Conservation (phyloP, 53 echinoderm and acorn worm species). For the Astropecten irregularis region DNA sequence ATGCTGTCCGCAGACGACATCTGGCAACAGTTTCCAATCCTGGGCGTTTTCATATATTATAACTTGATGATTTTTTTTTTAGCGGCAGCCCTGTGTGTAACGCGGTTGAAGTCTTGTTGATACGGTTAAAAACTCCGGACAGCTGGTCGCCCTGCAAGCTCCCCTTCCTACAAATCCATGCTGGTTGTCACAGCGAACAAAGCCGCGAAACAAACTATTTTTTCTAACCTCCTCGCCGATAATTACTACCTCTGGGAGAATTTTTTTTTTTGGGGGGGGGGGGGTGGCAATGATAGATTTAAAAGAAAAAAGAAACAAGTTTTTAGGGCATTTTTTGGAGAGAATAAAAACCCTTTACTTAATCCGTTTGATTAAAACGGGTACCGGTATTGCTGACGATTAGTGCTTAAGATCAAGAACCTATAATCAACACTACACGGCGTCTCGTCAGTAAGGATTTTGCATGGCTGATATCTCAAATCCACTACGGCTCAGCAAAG, state of each 20-base stretch:
- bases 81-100: background rate
- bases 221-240: background rate
- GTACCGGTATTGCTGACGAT: no score
- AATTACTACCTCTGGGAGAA: slow-evolving; percentile 37
- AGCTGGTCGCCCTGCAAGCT: slow-evolving; percentile 26
- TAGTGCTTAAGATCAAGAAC: no score
- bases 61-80: slow-evolving; percentile 15
- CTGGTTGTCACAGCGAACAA: slow-evolving; percentile 44
- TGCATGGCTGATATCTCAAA: no score
- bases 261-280: no score
- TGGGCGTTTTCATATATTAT: background rate
- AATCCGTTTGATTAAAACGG: no score
- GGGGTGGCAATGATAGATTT: no score
- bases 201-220: slow-evolving; percentile 47
- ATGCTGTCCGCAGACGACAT: slow-evolving; percentile 24
- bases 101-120: slow-evolving; percentile 22
- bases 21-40: slow-evolving; percentile 54
- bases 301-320: no score
- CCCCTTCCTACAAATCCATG: slow-evolving; percentile 5
- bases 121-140: slow-evolving; percentile 1
- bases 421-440: no score
- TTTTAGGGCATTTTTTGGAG: no score
- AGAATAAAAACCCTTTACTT: no score
- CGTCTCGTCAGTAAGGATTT: no score
- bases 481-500: no score